phyloP scores from a whole-genome alignment of 2,888 invertebrate species.

The Agrochola litura region DNA sequence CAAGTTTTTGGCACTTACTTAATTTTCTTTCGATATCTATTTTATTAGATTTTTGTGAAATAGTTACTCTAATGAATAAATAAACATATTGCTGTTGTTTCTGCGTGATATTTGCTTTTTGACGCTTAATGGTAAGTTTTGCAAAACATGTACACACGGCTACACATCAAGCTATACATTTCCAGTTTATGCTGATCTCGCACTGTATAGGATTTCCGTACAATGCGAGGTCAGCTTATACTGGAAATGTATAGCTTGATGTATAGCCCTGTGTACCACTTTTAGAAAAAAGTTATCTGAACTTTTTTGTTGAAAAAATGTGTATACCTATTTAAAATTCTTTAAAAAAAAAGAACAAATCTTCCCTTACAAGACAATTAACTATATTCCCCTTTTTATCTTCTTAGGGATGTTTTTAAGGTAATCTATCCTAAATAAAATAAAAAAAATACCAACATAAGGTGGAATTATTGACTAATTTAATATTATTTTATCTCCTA shows the following conservation, averaged over 20 bases:
- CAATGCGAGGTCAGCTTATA: too few species aligned
- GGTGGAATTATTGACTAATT: background rate
- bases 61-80: background rate
- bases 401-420: background rate
- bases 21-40: background rate
- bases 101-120: background rate
- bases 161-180: too few species aligned
- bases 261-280: background rate
- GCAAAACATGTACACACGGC: background rate
- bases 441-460: background rate
- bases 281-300: too few species aligned
- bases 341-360: background rate
- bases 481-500: background rate
- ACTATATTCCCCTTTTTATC: background rate
- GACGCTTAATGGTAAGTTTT: background rate
- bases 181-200: too few species aligned
- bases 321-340: too few species aligned
- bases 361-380: background rate
- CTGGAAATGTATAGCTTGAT: too few species aligned
- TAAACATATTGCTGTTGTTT: background rate
- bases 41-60: background rate
- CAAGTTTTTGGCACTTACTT: background rate
- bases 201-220: too few species aligned
- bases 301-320: too few species aligned
- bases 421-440: background rate